Evolutionary conservation across 1,140 invertebrate genomes (phyloP).

Genomic region (Zeugodacus cucurbitae): DNA sequence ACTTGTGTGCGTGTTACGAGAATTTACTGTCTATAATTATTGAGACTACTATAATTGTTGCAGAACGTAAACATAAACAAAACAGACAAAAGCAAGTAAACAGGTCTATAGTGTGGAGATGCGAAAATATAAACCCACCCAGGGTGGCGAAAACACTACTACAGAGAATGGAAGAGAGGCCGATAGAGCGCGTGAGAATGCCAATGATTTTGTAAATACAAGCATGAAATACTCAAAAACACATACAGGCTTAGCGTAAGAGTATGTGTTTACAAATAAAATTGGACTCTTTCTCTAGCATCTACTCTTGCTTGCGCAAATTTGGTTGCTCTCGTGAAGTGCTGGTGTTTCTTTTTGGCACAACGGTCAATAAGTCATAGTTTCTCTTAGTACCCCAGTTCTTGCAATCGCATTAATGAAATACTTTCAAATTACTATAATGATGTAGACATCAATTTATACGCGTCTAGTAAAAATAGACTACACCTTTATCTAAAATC

Average conservation of each 20-base stretch:
- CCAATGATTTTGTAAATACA: not conserved
- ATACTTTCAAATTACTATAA: no score
- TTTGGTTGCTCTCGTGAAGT: no score
- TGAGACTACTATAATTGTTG: no score
- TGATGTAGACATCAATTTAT: no score
- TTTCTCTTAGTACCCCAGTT: no score
- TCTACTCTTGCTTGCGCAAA: not conserved
- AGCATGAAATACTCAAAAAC: not conserved
- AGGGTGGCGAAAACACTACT: not conserved
- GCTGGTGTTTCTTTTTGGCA: no score
- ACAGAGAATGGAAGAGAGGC: not conserved
- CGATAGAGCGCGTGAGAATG: not conserved
- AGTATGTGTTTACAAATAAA: not conserved
- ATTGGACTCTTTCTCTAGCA: not conserved
- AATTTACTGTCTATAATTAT: no score
- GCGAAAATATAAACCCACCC: not conserved
- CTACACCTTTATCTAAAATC: no score
- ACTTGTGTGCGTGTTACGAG: no score
- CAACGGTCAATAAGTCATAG: no score
- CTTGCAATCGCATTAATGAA: no score
- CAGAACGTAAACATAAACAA: slow-evolving; percentile 3
- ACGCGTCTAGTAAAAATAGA: no score
- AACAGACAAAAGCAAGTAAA: not conserved
- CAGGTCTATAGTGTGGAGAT: not conserved
- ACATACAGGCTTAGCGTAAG: not conserved